Evolutionary conservation across 2,888 invertebrate species (phyloP).

Genomic region (Polyommatus iphigenia): DNA sequence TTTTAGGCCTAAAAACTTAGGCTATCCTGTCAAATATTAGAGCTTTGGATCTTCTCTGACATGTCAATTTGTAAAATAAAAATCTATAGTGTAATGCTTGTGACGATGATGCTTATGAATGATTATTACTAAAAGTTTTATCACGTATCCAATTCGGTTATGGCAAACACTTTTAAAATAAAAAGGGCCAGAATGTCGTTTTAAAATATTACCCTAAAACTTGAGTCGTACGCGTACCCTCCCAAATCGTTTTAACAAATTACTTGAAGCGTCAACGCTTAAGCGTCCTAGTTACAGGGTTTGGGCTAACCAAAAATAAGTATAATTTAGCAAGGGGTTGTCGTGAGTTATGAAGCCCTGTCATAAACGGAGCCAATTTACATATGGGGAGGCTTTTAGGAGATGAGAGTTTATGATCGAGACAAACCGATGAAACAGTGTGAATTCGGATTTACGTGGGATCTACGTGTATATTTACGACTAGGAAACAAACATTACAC

Average conservation of each 20-base stretch:
- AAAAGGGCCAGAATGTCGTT: conserved; percentile 14
- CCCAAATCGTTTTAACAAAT: conserved; percentile 57
- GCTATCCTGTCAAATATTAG: too few species aligned
- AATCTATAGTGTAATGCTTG: neutral
- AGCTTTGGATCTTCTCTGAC: neutral
- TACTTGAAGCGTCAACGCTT: conserved; percentile 49
- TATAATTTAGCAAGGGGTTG: conserved; percentile 69
- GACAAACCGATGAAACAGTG: conserved; percentile 35
- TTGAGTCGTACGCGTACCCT: conserved; percentile 38
- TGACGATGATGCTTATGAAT: neutral
- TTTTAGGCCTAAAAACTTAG: too few species aligned
- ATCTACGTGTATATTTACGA: neutral
- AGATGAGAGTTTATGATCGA: conserved; percentile 69
- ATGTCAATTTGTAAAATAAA: neutral
- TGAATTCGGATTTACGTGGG: neutral
- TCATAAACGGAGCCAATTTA: conserved; percentile 67
- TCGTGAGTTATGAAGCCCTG: conserved; percentile 52
- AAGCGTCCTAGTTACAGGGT: conserved; percentile 61
- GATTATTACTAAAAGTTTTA: neutral
- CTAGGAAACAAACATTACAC: neutral
- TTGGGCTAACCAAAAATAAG: conserved; percentile 69
- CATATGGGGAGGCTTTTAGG: conserved; percentile 68
- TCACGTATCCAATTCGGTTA: conserved; percentile 8
- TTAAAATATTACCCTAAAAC: conserved; percentile 40
- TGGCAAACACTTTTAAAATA: conserved; percentile 21